Conservation (phyloP, 2,113 vertebrate species). For the Macrotus californicus region DNA sequence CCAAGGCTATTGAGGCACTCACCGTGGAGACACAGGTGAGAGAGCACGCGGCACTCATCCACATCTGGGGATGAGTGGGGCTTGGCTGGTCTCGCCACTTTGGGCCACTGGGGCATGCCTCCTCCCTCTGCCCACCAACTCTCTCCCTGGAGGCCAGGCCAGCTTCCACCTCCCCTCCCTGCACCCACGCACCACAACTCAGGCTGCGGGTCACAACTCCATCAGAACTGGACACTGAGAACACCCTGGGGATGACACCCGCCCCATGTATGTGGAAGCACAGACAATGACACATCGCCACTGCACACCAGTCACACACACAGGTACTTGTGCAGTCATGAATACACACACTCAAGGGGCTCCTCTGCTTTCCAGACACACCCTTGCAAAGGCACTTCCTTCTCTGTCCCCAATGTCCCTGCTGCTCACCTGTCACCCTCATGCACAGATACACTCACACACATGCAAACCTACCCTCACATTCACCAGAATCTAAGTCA, state of each 20-base stretch:
- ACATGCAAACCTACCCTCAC: background rate
- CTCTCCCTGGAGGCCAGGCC: background rate
- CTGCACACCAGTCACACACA: background rate
- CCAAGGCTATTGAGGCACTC: constrained; percentile 95
- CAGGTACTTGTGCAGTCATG: background rate
- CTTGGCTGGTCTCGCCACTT: background rate
- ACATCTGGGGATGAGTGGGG: constrained; percentile 82
- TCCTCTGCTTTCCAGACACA: background rate
- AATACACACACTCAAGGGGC: too few relatives aligned
- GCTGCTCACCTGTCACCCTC: background rate
- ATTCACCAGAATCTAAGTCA: background rate
- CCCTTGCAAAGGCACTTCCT: background rate
- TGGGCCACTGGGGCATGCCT: background rate
- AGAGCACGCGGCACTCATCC: constrained; percentile 91
- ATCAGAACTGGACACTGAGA: too few relatives aligned
- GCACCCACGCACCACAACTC: too few relatives aligned
- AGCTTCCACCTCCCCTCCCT: background rate
- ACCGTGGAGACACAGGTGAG: constrained; percentile 88
- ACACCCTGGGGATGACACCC: too few relatives aligned
- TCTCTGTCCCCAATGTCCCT: background rate
- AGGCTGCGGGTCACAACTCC: too few relatives aligned
- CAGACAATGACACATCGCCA: background rate
- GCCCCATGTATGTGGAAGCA: background rate
- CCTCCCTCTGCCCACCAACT: background rate
- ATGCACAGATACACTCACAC: background rate